Evolutionary conservation across 2,797 vertebrate genomes (phyloP).

Genomic region (Cossypha dichroa): DNA sequence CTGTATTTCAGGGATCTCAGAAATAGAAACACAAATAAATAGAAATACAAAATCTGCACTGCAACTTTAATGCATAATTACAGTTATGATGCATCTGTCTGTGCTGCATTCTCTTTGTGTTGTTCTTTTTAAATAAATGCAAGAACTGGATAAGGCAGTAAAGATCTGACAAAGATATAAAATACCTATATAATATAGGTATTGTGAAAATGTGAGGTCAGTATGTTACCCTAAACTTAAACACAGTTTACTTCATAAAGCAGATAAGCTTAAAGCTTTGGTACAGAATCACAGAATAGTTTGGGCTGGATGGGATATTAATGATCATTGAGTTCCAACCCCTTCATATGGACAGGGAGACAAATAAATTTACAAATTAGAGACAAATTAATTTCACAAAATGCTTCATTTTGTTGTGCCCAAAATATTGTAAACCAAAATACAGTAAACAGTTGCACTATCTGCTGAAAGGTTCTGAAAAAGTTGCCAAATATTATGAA

Average conservation of each 20-base stretch:
- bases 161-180: background rate
- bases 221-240: background rate
- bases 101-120: background rate
- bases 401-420: background rate
- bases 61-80: background rate
- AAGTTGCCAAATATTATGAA: background rate
- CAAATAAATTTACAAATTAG: background rate
- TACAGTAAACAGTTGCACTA: background rate
- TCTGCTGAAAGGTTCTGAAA: background rate
- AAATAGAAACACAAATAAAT: background rate
- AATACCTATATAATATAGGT: accelerated
- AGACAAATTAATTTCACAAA: background rate
- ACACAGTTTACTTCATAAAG: background rate
- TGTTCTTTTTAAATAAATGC: background rate
- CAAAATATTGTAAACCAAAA: background rate
- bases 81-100: background rate
- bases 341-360: background rate
- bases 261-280: background rate
- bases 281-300: background rate
- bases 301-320: background rate
- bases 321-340: background rate
- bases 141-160: background rate
- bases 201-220: background rate
- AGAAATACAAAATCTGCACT: conserved; percentile 6
- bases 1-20: background rate